Evolutionary conservation across 2,888 invertebrate genomes (phyloP), one percentile per base, ranked within the genome.

Genomic region (Rutpela maculata): DNA sequence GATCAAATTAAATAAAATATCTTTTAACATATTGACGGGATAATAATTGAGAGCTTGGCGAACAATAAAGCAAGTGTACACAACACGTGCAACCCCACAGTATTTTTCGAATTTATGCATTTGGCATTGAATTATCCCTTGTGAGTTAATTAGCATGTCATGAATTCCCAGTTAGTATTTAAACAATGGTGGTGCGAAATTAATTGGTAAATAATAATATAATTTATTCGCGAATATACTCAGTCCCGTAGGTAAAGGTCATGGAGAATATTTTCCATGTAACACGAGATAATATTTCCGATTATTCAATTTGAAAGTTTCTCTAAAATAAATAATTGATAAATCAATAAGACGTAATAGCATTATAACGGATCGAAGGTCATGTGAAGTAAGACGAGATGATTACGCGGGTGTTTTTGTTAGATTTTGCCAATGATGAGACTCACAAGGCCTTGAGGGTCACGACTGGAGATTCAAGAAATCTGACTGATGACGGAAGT

Each of bases 321-420:
- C 62, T 31, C n/a, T 57, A 72, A 57, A 69, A 79, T 35, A 43
- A 72, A 75, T 75, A 67, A 67, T 71, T 75, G 78, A 82, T 82
- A 76, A 80, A 82, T 82, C 80, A 80, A 79, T 81, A 76, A 78
- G 60, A 79, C 82, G 82, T 81, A 83, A 83, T 83, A 81, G 77
- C 80, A 78, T 80, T 82, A 83, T 85, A 84, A 85, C 85, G 84
- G 84, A 80, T 78, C 82, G 84, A 85, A 85, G 85, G 85, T 82
- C 85, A 81, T 83, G 85, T 83, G 85, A 85, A 85, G 83, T 84
- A 84, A 84, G 78, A 76, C 76, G 65, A 76, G 75, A 75, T 74
- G 74, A 77, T 80, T 80, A 78, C 77, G 81, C 79, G 80, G 80
- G 76, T 81, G 79, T 77, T 77, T 81, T 76, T 81, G 75, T 81